Conservation (phyloP, 2,888 invertebrate species). For the Penaeus monodon region DNA sequence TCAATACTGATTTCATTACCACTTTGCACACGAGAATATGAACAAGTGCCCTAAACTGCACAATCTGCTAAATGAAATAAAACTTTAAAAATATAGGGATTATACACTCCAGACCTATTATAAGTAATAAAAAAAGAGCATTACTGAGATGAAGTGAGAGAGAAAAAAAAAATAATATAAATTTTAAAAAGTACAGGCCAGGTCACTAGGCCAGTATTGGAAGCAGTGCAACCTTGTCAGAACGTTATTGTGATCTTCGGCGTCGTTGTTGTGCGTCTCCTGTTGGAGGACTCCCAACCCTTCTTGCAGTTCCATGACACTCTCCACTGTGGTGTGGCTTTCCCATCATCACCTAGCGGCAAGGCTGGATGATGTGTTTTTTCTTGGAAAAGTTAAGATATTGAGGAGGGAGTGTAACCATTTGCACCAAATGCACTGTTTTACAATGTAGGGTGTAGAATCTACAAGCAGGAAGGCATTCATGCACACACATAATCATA, state of each 20-base stretch:
- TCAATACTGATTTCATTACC: too few species aligned
- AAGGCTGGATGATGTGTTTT: conserved; percentile 89
- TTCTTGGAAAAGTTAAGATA: conserved; percentile 70
- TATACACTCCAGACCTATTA: too few species aligned
- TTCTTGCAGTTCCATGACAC: conserved; percentile 86
- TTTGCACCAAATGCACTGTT: too few species aligned
- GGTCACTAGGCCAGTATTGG: neutral
- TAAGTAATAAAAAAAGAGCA: too few species aligned
- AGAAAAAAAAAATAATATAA: neutral
- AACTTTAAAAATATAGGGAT: too few species aligned
- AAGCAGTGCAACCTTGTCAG: conserved; percentile 37
- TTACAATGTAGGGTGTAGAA: neutral
- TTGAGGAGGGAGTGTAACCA: too few species aligned
- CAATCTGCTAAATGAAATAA: too few species aligned
- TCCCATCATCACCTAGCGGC: conserved; percentile 90
- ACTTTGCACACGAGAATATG: too few species aligned
- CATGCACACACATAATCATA: too few species aligned
- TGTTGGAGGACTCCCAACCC: conserved; percentile 66
- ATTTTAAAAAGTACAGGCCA: neutral
- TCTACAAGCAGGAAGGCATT: neutral
- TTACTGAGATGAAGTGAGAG: neutral
- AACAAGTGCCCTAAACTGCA: too few species aligned
- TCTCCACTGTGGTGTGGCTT: conserved; percentile 87
- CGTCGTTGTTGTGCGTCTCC: conserved; percentile 60
- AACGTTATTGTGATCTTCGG: conserved; percentile 23